Percentiles rank a stretch among this genome's conserved stretches.
phyloP scores from a whole-genome alignment of 2,888 invertebrate genomes.

The Andricus quercusramuli region DNA sequence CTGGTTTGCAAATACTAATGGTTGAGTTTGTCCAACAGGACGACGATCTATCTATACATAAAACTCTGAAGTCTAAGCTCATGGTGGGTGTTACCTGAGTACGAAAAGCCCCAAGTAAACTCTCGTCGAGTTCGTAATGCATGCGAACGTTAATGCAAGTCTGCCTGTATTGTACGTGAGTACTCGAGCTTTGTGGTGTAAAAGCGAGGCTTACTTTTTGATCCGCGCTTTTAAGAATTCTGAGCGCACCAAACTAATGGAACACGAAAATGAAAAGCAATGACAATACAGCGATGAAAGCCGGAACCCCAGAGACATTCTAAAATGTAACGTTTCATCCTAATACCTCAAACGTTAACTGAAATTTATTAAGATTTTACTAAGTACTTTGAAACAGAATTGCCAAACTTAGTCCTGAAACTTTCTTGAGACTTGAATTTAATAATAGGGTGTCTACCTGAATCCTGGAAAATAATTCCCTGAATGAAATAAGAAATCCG shows the following conservation, averaged over 20 bases:
- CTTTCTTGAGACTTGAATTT: too few species aligned
- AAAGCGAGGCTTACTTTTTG: slow-evolving; percentile 38
- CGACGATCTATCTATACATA: neutral
- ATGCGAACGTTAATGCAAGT: slow-evolving; percentile 33
- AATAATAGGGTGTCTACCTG: too few species aligned
- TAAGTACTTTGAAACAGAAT: too few species aligned
- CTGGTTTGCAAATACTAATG: slow-evolving; percentile 8
- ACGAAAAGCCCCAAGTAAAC: slow-evolving; percentile 34
- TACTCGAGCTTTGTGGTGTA: slow-evolving; percentile 20
- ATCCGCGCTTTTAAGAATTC: slow-evolving; percentile 39
- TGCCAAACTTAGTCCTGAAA: too few species aligned
- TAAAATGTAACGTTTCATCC: neutral
- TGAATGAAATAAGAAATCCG: too few species aligned
- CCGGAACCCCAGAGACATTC: neutral
- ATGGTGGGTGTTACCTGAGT: slow-evolving; percentile 10
- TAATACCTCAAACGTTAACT: too few species aligned
- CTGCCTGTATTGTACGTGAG: slow-evolving; percentile 20
- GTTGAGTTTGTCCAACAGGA: neutral
- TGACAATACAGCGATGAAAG: slow-evolving; percentile 4
- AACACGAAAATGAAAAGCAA: slow-evolving; percentile 13
- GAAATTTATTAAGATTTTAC: too few species aligned
- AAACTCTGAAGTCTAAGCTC: neutral
- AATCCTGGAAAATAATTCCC: too few species aligned
- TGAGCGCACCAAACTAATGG: slow-evolving; percentile 22
- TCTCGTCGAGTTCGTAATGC: slow-evolving; percentile 30